Evolutionary conservation across 2,888 invertebrate genomes (phyloP), one percentile per base, ranked within the genome.

Genomic region (Synanthedon tipuliformis): DNA sequence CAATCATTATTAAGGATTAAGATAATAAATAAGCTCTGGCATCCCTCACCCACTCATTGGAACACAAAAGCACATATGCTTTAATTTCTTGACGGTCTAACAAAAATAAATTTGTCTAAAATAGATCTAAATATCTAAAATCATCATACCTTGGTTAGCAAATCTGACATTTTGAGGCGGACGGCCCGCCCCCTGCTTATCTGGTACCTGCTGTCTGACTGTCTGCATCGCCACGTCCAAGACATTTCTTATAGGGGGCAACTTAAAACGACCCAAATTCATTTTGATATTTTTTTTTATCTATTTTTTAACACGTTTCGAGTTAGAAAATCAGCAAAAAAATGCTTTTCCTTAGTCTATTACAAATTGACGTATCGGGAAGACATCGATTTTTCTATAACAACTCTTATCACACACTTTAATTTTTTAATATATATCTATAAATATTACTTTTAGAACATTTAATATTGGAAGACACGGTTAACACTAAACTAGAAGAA

Each of bases 161-260:
- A 89, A 89, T 59, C 89, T 77, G 55, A 89, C 89, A 59, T 86
- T 88, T 61, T 89, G 89, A 48, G 86, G 88, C 3, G 87, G 87
- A 41, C 87, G 80, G 40, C 82, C 70, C 1, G 88, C 75, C 3
- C 89, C 86, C 8, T 83, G 73, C 66, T 90, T 92, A 48, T 92
- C 92, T 52, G 95, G 95, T 70, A 94, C 90, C 68, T 92, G 90
- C 71, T 95, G 93, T 64, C 93, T 89, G 51, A 94, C 89, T 16
- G 94, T 93, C 79, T 95, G 95, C 90, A 93, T 92, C 23, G 94
- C 94, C 59, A 95, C 95, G 72, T 94, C 94, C 68, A 94, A 73
- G 48, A 93, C 92, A 72, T 94, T 94, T 71, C 90, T 90, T 58
- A 94, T 69, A 41, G 94, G 93, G 51, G 94, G 93, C 65, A 95